These are phyloP conservation scores for Torymus texanus DNA, from an alignment of 2,888 invertebrate genomes.

Conservation along the genomic window DNA sequence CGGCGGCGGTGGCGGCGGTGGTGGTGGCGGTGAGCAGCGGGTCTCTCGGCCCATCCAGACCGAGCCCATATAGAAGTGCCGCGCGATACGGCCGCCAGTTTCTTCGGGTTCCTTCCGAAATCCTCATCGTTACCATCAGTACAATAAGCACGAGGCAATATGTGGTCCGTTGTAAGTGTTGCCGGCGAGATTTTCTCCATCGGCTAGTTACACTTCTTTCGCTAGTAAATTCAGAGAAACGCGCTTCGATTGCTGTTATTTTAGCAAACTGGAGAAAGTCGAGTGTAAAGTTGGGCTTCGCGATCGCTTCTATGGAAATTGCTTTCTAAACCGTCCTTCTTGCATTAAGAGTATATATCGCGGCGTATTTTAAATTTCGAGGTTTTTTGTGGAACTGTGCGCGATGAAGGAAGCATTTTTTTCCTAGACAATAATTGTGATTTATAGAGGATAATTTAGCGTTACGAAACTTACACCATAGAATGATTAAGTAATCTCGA, in stretches of 20 bases:
- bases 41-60: constrained; percentile 31
- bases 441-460: not conserved
- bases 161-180: constrained; percentile 70
- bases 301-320: not conserved
- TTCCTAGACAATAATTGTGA: not conserved
- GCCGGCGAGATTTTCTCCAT: not conserved
- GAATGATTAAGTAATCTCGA: no score
- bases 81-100: constrained; percentile 68
- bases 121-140: constrained; percentile 59
- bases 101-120: constrained; percentile 65
- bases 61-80: constrained; percentile 72
- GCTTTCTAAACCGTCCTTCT: no score
- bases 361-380: no score
- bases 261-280: constrained; percentile 9
- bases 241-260: not conserved
- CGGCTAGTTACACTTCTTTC: not conserved
- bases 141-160: constrained; percentile 51
- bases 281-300: no score
- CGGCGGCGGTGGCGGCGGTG: constrained; percentile 5
- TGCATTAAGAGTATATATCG: no score
- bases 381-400: no score
- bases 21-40: not conserved
- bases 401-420: no score
- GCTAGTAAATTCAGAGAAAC: not conserved
- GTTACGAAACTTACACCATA: no score